These are phyloP conservation scores for Agraylea sexmaculata DNA, from an alignment of 1,140 invertebrate species.

Conservation along the genomic window DNA sequence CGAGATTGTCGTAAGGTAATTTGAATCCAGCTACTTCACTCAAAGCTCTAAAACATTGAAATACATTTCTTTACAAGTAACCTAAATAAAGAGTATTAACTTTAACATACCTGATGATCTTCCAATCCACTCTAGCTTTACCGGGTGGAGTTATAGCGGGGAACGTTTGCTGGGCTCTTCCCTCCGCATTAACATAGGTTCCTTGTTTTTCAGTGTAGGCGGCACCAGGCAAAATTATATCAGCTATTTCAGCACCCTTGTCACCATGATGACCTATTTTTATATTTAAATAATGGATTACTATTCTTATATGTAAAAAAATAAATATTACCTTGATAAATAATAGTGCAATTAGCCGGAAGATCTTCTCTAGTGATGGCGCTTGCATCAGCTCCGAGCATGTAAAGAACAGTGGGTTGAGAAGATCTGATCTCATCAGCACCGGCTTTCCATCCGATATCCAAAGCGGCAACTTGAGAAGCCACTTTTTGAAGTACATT, in stretches of 20 bases:
- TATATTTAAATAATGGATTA: neutral
- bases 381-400: slow-evolving; percentile 87
- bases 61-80: slow-evolving; percentile 4
- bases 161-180: slow-evolving; percentile 86
- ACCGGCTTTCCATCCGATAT: slow-evolving; percentile 84
- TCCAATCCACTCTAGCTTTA: slow-evolving; percentile 94
- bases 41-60: slow-evolving; percentile 34
- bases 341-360: slow-evolving; percentile 71
- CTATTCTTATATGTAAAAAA: neutral
- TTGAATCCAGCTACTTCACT: slow-evolving; percentile 67
- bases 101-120: slow-evolving; percentile 64
- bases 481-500: slow-evolving; percentile 87
- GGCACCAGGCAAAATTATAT: slow-evolving; percentile 89
- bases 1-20: slow-evolving; percentile 82
- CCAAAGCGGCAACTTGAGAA: slow-evolving; percentile 89
- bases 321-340: slow-evolving; percentile 72
- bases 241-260: slow-evolving; percentile 81
- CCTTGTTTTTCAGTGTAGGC: slow-evolving; percentile 97
- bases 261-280: slow-evolving; percentile 88
- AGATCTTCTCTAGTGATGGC: slow-evolving; percentile 67
- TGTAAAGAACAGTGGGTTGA: slow-evolving; percentile 72
- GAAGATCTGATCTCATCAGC: slow-evolving; percentile 53
- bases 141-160: slow-evolving; percentile 89
- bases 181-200: slow-evolving; percentile 96
- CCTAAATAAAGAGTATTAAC: neutral